Percentiles rank a stretch among this genome's conserved stretches.
Conservation (phyloP, 2,113 vertebrate species). For the Pelobates fuscus region DNA sequence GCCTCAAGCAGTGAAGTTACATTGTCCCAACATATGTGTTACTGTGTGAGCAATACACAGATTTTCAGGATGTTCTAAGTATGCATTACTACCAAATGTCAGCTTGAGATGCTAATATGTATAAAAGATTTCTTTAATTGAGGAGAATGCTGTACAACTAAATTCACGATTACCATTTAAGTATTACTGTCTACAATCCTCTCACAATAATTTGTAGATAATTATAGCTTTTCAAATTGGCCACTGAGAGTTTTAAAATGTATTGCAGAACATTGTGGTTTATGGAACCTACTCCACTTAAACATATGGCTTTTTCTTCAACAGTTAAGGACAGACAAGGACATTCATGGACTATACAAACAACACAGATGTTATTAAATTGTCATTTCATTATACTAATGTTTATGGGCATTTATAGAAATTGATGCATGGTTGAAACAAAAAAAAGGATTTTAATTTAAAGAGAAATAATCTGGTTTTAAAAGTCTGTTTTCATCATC, state of each 20-base stretch:
- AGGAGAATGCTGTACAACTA: conserved; percentile 38
- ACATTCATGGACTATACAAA: conserved; percentile 1
- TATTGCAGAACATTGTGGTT: conserved; percentile 47
- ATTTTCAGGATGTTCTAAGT: no score
- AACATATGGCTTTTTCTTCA: conserved; percentile 14
- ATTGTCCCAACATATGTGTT: no score
- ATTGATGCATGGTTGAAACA: no score
- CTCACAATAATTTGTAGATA: conserved; percentile 51
- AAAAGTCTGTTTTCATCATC: no score
- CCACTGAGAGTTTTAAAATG: conserved; percentile 51
- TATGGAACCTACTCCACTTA: conserved; percentile 51
- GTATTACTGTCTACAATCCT: conserved; percentile 27
- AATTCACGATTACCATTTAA: conserved; percentile 40
- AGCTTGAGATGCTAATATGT: conserved; percentile 1
- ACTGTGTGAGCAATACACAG: background rate
- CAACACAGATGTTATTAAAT: background rate
- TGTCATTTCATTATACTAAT: background rate
- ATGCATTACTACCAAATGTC: background rate
- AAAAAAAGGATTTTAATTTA: no score
- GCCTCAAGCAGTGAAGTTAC: no score
- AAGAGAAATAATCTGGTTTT: no score
- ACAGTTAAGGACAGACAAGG: conserved; percentile 51
- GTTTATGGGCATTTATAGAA: background rate
- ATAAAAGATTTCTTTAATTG: conserved; percentile 29
- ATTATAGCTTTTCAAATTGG: conserved; percentile 54